Evolutionary conservation across 2,113 vertebrate species (phyloP).

Genomic region (Orcinus orca): DNA sequence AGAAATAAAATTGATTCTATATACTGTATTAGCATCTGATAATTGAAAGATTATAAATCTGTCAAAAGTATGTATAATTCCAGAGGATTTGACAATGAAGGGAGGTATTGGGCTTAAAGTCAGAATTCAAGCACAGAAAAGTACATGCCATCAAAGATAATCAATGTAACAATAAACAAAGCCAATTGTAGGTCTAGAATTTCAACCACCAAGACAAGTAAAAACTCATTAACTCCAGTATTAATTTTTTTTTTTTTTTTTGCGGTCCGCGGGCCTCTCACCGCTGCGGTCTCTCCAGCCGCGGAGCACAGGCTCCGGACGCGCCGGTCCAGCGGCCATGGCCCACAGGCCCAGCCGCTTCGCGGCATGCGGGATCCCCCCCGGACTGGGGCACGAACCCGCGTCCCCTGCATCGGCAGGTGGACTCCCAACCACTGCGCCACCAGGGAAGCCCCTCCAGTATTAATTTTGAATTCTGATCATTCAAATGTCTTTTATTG

Average conservation of each 20-base stretch:
- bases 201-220: not conserved
- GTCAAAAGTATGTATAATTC: not conserved
- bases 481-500: not conserved
- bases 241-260: not conserved
- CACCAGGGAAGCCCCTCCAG: no score
- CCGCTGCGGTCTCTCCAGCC: no score
- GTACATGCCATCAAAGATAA: not conserved
- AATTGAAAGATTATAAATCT: not conserved
- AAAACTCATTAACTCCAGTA: not conserved
- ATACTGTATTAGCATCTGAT: not conserved
- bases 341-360: no score
- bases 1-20: not conserved
- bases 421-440: no score
- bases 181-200: not conserved
- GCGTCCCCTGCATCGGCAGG: no score
- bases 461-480: constrained; percentile 10
- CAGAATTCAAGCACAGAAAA: constrained; percentile 22
- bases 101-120: not conserved
- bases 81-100: not conserved
- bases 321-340: no score
- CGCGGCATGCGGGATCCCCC: no score
- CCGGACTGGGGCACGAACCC: no score
- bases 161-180: not conserved
- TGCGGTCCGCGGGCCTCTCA: no score
- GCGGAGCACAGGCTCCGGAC: no score